Base-by-base conservation (phyloP, 2,113 vertebrate species). In the Thermophis baileyi region DNA sequence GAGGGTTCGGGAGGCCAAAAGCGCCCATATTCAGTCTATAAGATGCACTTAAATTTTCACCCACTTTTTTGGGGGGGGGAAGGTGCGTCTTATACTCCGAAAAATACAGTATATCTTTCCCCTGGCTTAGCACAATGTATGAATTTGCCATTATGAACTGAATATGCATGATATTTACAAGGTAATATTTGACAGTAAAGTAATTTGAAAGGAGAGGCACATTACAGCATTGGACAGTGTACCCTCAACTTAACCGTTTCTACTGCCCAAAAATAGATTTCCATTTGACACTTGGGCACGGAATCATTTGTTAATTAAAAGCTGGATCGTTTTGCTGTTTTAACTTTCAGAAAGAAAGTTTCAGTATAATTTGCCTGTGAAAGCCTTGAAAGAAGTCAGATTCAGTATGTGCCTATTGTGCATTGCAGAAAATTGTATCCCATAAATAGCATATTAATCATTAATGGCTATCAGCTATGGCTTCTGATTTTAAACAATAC, bases 401-500 rank as follows among this genome's bases (percentile, higher is more conserved):
- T 27, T 69, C 87, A 8, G 89, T 87, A 74, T 0, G 7, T 0
- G 0, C 57, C 53, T 53, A 35, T 74, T 96, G 53, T 92, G 81
- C 55, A 60, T 87, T 20, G 88, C 60, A 95, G 81, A 53, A 90
- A 90, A 92, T 50, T 35, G 88, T 81, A 57, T n/a, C 90, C 90
- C 90, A 24, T 2, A 40, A 88, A 69, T 54, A 93, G 89, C n/a
- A 7, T 44, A 91, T n/a, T 88, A 92, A 95, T 95, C 89, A 93
- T 95, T 96, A 35, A 85, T 89, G 69, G 89, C 53, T 9, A 92
- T 89, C 90, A 94, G 97, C 95, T 93, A 91, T 22, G 85, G 94
- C 93, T 95, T 51, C 91, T 94, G 92, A 35, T 93, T 94, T 94
- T 95, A 86, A 95, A 95, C 54, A 93, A 96, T 27, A 85, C 94